Conservation (phyloP, 2,888 invertebrate genomes). For the Tortricodes alternella region DNA sequence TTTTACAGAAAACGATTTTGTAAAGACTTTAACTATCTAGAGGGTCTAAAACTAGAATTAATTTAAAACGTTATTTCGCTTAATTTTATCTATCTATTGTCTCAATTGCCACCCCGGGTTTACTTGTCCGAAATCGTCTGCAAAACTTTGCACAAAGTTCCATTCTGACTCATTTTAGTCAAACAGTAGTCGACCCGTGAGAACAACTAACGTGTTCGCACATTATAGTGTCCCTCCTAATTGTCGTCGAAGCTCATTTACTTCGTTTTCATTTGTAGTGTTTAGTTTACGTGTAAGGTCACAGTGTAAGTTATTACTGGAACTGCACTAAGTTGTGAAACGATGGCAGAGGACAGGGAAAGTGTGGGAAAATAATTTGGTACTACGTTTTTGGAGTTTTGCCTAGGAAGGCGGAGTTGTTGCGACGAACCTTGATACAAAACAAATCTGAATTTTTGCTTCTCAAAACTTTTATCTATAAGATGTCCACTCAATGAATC, state of each 20-base stretch:
- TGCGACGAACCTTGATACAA: no score
- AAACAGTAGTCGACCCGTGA: constrained; percentile 40
- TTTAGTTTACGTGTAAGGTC: constrained; percentile 16
- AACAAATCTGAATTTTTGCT: no score
- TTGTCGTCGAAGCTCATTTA: constrained; percentile 49
- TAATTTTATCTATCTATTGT: background rate
- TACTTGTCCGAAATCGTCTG: constrained; percentile 1
- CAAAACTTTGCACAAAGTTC: constrained; percentile 14
- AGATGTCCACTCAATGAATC: no score
- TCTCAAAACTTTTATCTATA: no score
- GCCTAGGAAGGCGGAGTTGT: no score
- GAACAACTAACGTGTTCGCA: constrained; percentile 47
- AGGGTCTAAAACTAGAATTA: no score
- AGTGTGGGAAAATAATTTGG: constrained; percentile 3
- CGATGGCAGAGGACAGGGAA: constrained; percentile 5
- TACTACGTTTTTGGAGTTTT: no score
- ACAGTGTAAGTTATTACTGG: constrained; percentile 9
- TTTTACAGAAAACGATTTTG: no score
- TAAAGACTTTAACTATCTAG: no score
- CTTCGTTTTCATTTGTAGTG: constrained; percentile 23
- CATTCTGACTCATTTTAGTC: constrained; percentile 7
- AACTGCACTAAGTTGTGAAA: constrained; percentile 11
- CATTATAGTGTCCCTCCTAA: constrained; percentile 57
- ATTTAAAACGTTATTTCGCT: background rate
- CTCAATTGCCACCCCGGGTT: background rate